Conservation (phyloP, 1,140 invertebrate genomes). For the Temnothorax curvispinosus region DNA sequence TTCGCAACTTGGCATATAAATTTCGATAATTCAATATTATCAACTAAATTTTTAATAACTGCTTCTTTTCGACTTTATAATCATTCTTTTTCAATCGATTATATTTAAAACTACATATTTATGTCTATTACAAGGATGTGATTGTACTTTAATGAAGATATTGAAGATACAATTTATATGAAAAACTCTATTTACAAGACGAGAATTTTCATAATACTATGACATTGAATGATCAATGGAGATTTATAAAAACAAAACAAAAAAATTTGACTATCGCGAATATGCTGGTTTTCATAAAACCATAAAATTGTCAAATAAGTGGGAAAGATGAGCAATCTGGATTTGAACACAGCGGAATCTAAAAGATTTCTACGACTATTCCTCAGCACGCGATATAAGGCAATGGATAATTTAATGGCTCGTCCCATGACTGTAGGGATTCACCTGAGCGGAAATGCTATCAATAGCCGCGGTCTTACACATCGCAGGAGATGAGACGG, state of each 20-base stretch:
- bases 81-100: not conserved
- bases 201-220: not conserved
- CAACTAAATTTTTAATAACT: not conserved
- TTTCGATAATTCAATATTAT: not conserved
- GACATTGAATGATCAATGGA: not conserved
- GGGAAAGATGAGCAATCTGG: not conserved
- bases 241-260: not conserved
- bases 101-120: not conserved
- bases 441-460: constrained; percentile 12
- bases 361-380: not conserved
- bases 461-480: constrained; percentile 33
- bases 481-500: not conserved
- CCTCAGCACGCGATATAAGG: not conserved
- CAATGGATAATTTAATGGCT: constrained; percentile 41
- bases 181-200: not conserved
- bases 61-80: not conserved
- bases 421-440: not conserved
- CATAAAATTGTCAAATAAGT: not conserved
- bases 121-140: not conserved
- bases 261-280: not conserved
- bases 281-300: not conserved
- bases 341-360: not conserved
- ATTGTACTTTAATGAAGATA: not conserved
- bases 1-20: not conserved
- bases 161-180: not conserved